Conservation (phyloP, 2,797 vertebrate species). For the Phoebastria nigripes region DNA sequence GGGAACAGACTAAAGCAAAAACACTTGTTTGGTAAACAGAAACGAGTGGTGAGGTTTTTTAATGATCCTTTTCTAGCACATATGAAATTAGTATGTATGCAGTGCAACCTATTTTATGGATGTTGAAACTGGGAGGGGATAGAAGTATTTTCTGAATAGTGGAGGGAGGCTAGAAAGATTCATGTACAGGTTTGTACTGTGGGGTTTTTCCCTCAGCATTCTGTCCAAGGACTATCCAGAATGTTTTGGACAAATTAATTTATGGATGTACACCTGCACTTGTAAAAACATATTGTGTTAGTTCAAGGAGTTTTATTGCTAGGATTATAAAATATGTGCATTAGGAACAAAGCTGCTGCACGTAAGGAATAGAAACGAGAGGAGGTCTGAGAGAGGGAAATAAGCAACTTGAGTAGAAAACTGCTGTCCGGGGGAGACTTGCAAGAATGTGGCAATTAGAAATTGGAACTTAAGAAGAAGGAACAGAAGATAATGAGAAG, state of each 20-base stretch:
- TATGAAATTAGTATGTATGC: constrained; percentile 52
- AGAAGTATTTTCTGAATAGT: neutral
- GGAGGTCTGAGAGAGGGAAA: constrained; percentile 43
- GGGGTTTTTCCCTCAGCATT: neutral
- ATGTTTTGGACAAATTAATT: neutral
- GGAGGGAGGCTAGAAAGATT: neutral
- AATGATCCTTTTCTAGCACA: constrained; percentile 55
- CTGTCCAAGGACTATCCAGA: neutral
- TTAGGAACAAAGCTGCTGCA: neutral
- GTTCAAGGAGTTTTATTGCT: neutral
- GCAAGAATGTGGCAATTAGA: constrained; percentile 28
- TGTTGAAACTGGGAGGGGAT: neutral
- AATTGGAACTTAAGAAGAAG: constrained; percentile 61
- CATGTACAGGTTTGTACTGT: neutral
- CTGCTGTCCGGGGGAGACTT: neutral
- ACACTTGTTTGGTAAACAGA: constrained; percentile 81
- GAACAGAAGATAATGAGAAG: constrained; percentile 31
- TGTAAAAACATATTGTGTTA: neutral
- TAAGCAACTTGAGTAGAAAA: constrained; percentile 15
- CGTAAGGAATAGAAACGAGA: constrained; percentile 8
- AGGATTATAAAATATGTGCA: neutral
- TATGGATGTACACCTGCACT: neutral
- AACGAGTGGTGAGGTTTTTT: constrained; percentile 37
- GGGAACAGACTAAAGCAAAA: constrained; percentile 74
- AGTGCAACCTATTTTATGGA: constrained; percentile 18